Base-by-base conservation (phyloP, 2,113 vertebrate species). In the Caretta caretta region DNA sequence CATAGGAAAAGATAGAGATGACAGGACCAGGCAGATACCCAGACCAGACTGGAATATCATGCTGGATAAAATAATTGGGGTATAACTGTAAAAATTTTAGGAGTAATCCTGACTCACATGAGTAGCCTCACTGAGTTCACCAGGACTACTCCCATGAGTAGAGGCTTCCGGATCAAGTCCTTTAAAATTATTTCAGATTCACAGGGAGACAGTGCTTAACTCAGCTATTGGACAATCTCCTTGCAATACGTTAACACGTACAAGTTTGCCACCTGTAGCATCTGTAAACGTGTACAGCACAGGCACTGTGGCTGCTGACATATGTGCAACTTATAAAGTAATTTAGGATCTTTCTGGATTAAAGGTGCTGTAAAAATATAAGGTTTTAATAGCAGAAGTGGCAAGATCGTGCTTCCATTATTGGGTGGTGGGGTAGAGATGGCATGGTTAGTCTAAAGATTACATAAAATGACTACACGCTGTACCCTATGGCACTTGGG, bases 341-440 rank as follows among this genome's bases (percentile, higher is more conserved):
- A 76, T 89, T 86, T 4, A 1, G 56, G 90, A 75, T 13, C 35
- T 50, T 94, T 75, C 95, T 92, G 94, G 88, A 96, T 88, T 93
- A 93, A 38, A 72, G 83, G 79, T 65, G 25, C 62, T 62, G n/a
- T 29, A 69, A 31, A 92, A 96, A 93, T 22, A 25, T 10, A 49
- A 5, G 56, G 51, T 62, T 89, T 83, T 62, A 80, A 48, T 78
- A 72, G 78, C 79, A 94, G 38, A 84, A 86, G 25, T 8, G 78
- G 93, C 56, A 93, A 84, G 72, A 48, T 38, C 46, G 81, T 96
- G 80, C 59, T 86, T 72, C 78, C 49, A 51, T 81, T 76, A 42
- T 2, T 90, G 86, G 94, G 38, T 94, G 83, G 92, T 9, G 62
- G 75, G 87, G 65, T 89, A 93, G 90, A 22, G 57, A 51, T 80